Evolutionary conservation across 2,888 invertebrate species (phyloP).

Genomic region (Epirrhoe alternata): DNA sequence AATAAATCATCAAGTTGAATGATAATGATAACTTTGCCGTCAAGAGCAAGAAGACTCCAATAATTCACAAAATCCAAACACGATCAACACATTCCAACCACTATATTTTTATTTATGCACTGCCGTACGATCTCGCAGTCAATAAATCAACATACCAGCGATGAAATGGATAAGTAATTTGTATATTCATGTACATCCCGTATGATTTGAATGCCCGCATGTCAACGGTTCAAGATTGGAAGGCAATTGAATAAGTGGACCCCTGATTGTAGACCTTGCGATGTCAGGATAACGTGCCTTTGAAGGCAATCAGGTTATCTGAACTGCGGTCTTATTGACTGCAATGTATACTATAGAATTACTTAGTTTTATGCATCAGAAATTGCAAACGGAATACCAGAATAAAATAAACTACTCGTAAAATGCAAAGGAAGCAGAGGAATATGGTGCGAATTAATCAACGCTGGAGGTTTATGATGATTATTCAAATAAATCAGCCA

Average conservation of each 20-base stretch:
- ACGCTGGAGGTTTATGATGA: too few relatives aligned
- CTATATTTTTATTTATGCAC: conserved; percentile 23
- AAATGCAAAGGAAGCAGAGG: neutral
- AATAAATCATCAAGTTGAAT: too few relatives aligned
- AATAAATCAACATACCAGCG: conserved; percentile 57
- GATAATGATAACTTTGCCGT: neutral
- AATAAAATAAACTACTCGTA: neutral
- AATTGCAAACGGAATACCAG: neutral
- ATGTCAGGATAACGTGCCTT: conserved; percentile 44
- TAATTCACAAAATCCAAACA: conserved; percentile 18
- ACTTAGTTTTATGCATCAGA: neutral
- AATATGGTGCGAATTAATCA: too few relatives aligned
- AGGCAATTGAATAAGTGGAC: conserved; percentile 59
- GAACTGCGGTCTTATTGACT: conserved; percentile 13
- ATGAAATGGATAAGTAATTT: conserved; percentile 61
- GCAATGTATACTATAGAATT: conserved; percentile 5
- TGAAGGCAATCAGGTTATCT: conserved; percentile 42
- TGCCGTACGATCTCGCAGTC: conserved; percentile 32
- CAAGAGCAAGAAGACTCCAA: conserved; percentile 2
- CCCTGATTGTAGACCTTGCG: conserved; percentile 45
- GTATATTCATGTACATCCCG: conserved; percentile 59
- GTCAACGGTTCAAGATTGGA: conserved; percentile 51
- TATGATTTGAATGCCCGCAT: conserved; percentile 63
- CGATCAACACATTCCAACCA: conserved; percentile 13
- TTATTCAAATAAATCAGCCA: too few relatives aligned